These are phyloP conservation scores for Drosophila putrida DNA, from an alignment of 2,888 invertebrate species.

Conservation along the genomic window DNA sequence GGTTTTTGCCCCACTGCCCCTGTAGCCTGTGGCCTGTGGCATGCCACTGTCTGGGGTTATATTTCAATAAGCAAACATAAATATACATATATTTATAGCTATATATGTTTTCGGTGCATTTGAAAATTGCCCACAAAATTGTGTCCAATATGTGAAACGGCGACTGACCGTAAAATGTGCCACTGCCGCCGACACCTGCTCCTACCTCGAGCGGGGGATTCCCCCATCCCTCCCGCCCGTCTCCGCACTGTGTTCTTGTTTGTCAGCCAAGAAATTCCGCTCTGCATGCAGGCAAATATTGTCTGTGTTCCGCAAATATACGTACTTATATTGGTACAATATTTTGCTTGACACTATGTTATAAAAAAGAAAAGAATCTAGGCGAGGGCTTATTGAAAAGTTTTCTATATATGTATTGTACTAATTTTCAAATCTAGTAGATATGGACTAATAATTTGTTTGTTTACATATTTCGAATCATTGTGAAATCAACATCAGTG, in stretches of 20 bases:
- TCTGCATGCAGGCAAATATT: conserved; percentile 62
- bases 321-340: conserved; percentile 28
- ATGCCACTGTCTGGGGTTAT: conserved; percentile 19
- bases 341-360: conserved; percentile 26
- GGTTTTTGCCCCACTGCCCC: conserved; percentile 2
- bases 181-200: conserved; percentile 61
- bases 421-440: neutral
- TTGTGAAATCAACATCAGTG: neutral
- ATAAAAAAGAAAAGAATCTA: conserved; percentile 3
- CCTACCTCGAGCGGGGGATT: conserved; percentile 18
- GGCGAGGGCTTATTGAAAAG: conserved; percentile 12
- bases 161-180: conserved; percentile 63
- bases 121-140: conserved; percentile 73
- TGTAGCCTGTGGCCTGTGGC: neutral
- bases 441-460: neutral
- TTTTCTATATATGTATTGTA: neutral
- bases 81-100: conserved; percentile 65
- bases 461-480: no score
- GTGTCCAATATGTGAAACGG: conserved; percentile 67
- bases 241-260: conserved; percentile 37
- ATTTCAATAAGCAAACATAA: conserved; percentile 71
- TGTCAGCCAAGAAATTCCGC: conserved; percentile 65
- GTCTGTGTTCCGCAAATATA: conserved; percentile 35
- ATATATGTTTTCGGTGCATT: conserved; percentile 70
- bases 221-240: neutral